Base-by-base conservation (phyloP, 2,797 vertebrate genomes). In the Notolepis coatsorum region DNA sequence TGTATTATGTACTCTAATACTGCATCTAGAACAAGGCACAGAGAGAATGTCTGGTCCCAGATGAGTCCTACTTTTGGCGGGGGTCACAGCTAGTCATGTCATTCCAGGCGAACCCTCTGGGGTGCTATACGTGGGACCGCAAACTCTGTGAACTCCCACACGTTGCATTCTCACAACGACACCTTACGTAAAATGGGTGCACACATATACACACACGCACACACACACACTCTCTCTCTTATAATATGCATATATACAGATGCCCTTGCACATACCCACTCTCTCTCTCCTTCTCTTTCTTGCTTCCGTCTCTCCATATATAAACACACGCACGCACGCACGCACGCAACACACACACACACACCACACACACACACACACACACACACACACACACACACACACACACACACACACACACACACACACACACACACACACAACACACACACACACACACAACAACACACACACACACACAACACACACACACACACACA, bases 1-100 rank as follows among this genome's bases (percentile, higher is more conserved):
- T 58, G 35, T 72, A 77, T 81, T 76, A 66, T 69, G 65, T 68
- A 64, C 71, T 76, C 18, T 60, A 75, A 76, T 81, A n/a, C n/a
- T n/a, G 70, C 67, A 67, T 77, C 69, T 54, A 41, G 52, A 75
- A 73, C 55, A 65, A 49, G 33, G 38, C 7, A 39, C 53, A 24
- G 41, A 43, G 35, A 72, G 71, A 61, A 53, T 17, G 4, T 37
- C 43, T 35, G 58, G 62, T 53, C 41, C 47, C 65, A 57, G 27
- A 21, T n/a, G 43, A n/a, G 45, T 37, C 30, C 7, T 31, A 9
- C 4, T 50, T 27, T 18, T n/a, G n/a, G 24, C 50, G 20, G 8
- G 9, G 20, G 5, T 46, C 43, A 50, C 72, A 68, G 74, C 70
- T 66, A 75, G 38, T 71, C 62, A 45, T 15, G 7, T 60, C 59